Evolutionary conservation across 2,888 invertebrate genomes (phyloP).

Genomic region (Pristionchus fissidentatus): DNA sequence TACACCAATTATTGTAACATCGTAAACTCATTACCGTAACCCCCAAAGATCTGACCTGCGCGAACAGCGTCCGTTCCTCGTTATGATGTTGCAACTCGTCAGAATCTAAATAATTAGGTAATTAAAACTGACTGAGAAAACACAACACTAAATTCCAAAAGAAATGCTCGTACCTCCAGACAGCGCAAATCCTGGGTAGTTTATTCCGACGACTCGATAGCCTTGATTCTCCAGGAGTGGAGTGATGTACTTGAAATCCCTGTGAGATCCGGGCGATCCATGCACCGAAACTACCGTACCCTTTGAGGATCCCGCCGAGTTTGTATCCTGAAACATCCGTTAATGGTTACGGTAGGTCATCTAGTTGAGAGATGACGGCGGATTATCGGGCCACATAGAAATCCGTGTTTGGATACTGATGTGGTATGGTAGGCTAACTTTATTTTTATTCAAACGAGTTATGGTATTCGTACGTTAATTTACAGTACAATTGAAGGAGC

Average conservation of each 20-base stretch:
- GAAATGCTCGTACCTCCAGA: constrained; percentile 45
- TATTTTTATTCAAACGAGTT: too few relatives aligned
- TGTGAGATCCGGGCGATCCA: constrained; percentile 65
- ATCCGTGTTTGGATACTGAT: too few relatives aligned
- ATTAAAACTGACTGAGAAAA: neutral
- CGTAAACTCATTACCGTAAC: constrained; percentile 56
- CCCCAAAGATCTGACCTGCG: too few relatives aligned
- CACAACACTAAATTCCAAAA: neutral
- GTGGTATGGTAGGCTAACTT: too few relatives aligned
- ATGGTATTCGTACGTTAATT: too few relatives aligned
- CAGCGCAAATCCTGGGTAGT: constrained; percentile 63
- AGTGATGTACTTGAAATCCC: constrained; percentile 62
- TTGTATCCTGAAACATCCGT: constrained; percentile 61
- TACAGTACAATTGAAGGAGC: too few relatives aligned
- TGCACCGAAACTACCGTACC: constrained; percentile 63
- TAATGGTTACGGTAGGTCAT: too few relatives aligned
- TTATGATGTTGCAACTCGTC: constrained; percentile 42
- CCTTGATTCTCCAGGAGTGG: constrained; percentile 55
- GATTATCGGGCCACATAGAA: too few relatives aligned
- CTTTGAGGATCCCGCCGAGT: constrained; percentile 54
- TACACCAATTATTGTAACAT: constrained; percentile 49
- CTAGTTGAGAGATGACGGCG: too few relatives aligned
- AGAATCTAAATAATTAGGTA: neutral
- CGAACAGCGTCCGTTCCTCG: constrained; percentile 38
- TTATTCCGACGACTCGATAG: constrained; percentile 62